Evolutionary conservation across 2,888 invertebrate genomes (phyloP).

Genomic region (Drosophila meridionalis): DNA sequence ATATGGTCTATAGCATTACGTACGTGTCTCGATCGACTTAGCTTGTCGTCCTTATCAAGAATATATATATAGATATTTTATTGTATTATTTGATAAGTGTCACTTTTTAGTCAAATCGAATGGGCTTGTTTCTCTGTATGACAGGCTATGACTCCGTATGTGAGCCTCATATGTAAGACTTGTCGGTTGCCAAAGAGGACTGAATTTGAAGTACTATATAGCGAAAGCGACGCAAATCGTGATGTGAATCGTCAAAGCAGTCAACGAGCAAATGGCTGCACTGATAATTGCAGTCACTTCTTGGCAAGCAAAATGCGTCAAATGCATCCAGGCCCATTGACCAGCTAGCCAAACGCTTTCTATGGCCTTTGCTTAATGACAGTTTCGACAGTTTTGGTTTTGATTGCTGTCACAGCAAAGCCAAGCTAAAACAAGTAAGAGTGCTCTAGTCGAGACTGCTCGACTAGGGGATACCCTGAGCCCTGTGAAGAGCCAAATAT

Average conservation of each 20-base stretch:
- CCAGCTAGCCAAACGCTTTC: slow-evolving; percentile 41
- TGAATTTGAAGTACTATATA: slow-evolving; percentile 15
- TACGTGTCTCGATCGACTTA: too few relatives aligned
- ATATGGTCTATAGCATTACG: too few relatives aligned
- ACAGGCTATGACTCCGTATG: neutral
- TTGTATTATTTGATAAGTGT: neutral
- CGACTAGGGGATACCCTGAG: too few relatives aligned
- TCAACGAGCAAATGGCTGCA: slow-evolving; percentile 19
- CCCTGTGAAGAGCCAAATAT: too few relatives aligned
- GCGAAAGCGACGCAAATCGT: slow-evolving; percentile 71
- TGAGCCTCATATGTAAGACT: neutral
- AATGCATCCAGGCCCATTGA: slow-evolving; percentile 29
- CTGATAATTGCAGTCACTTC: slow-evolving; percentile 42
- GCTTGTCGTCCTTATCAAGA: too few relatives aligned
- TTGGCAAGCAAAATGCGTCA: slow-evolving; percentile 54
- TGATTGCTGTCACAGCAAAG: slow-evolving; percentile 58
- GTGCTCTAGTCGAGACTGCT: too few relatives aligned
- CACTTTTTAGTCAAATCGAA: neutral
- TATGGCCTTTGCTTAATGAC: slow-evolving; percentile 62
- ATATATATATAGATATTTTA: too few relatives aligned
- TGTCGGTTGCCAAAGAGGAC: neutral
- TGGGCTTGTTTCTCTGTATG: neutral
- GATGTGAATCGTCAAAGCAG: slow-evolving; percentile 55
- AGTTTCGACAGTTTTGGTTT: slow-evolving; percentile 74
- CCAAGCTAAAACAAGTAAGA: neutral